phyloP scores from a whole-genome alignment of 2,888 invertebrate species.

The Buathra laborator region DNA sequence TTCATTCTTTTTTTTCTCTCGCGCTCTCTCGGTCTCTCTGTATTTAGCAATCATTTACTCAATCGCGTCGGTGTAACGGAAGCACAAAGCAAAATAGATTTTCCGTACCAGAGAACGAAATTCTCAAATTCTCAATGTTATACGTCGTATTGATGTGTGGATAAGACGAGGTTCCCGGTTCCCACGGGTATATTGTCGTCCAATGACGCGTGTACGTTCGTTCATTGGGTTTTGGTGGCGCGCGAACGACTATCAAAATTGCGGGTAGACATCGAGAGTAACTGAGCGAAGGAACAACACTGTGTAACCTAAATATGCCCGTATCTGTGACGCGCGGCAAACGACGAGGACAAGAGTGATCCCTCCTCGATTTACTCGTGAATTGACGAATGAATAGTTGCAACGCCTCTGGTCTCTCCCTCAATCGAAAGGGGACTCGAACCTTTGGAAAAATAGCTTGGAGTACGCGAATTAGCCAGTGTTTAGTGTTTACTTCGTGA shows the following conservation, averaged over 20 bases:
- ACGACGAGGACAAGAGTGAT: constrained; percentile 20
- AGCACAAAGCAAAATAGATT: constrained; percentile 47
- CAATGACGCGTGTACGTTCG: constrained; percentile 60
- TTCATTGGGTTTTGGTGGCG: constrained; percentile 27
- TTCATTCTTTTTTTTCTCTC: constrained; percentile 14
- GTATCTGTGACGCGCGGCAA: constrained; percentile 34
- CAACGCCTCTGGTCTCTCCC: constrained; percentile 16
- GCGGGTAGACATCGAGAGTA: constrained; percentile 44
- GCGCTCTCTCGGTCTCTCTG: neutral
- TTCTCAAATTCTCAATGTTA: constrained; percentile 14
- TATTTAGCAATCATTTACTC: constrained; percentile 79
- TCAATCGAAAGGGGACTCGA: constrained; percentile 46
- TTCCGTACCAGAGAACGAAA: neutral
- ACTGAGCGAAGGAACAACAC: constrained; percentile 9
- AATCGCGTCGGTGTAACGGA: constrained; percentile 69
- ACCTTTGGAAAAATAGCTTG: constrained; percentile 33
- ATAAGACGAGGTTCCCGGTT: constrained; percentile 52
- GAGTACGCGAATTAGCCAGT: constrained; percentile 42
- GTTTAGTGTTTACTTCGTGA: constrained; percentile 24
- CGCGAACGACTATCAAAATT: constrained; percentile 44
- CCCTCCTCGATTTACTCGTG: constrained; percentile 38
- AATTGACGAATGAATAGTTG: constrained; percentile 17
- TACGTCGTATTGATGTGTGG: constrained; percentile 23
- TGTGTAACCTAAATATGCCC: constrained; percentile 59
- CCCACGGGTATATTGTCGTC: constrained; percentile 82